Base-by-base conservation (phyloP, 2,113 vertebrate species). In the Alectura lathami region DNA sequence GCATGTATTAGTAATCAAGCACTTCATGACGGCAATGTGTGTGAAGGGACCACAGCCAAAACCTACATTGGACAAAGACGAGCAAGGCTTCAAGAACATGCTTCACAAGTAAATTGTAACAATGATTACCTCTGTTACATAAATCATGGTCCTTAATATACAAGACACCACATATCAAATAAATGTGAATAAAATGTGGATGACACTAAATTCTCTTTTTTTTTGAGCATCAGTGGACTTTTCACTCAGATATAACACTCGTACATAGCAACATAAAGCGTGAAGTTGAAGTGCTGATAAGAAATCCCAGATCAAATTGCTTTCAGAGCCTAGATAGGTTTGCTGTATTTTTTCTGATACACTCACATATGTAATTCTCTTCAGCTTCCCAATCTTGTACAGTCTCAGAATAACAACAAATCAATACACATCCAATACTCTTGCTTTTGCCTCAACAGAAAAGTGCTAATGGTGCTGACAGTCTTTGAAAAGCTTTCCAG, bases 401-500 rank as follows among this genome's bases (percentile, higher is more conserved):
- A 69, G 79, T 91, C 81, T 91, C 81, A 78, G 72, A 96, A 96
- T 79, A 95, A 78, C 74, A 87, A 43, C 45, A 89, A 59, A 96
- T 97, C 95, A 83, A 97, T 96, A 92, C 50, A 56, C 22, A 89
- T 85, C 57, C 80, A 88, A 85, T 93, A 91, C 24, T 88, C 76
- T 69, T 79, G 70, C 9, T 85, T 94, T 76, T 83, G 67, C 56
- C 29, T 89, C 47, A 91, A 84, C 83, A 80, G 77, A 88, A 89
- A 87, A 78, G 60, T 83, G 23, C 63, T 93, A 94, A 94, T 91
- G 57, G 45, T 83, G 82, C 83, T 95, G 89, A 93, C 83, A 91
- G 80, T 43, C 77, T 95, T 93, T 91, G 87, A 91, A 96, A 96
- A 91, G 47, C 82, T 83, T 95, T 97, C 77, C 83, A 90, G 80